Evolutionary conservation across 2,113 vertebrate species (phyloP), one percentile per base, ranked within the genome.

Genomic region (Rhinolophus sinicus): DNA sequence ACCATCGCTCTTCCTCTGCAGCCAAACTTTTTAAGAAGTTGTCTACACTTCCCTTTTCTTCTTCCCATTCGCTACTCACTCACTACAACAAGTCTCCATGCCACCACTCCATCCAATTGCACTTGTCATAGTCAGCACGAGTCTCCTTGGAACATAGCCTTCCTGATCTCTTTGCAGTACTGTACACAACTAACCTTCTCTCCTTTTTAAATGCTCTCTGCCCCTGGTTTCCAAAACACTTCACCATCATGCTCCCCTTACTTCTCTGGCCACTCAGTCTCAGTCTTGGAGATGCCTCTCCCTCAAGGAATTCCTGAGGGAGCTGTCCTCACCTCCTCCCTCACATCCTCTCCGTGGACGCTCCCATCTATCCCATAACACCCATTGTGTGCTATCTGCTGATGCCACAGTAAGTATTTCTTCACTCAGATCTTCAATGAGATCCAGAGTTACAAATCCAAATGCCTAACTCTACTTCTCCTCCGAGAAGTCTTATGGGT

Each of bases 381-480:
- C 58, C 56, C 54, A 40, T 7, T 47, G n/a, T 76, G 18, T 35
- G 16, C 52, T 38, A 72, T 16, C 28, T 80, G 58, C 67, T 81
- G 76, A 67, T 50, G 50, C 33, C 19, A 38, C 65, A 0, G 9
- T 28, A 83, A 72, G 40, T 52, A n/a, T n/a, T 85, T 89, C 50
- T 83, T 72, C 40, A 76, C 8, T 30, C 81, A 81, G n/a, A 70
- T 40, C 87, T 50, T 87, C 33, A 58, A 80, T 73, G 19, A 95
- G 54, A 93, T 50, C 76, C 94, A 92, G 52, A 93, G 52, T 33
- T 40, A 84, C 35, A 95, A 47, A 65, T 38, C 78, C 80, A 90
- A 88, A 80, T 84, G 19, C 75, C 50, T 70, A 54, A 73, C 8
- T 92, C 82, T 88, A 77, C 44, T 58, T 64, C 67, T 91, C 6